Conservation (phyloP, 2,113 vertebrate species). For the Helogale parvula region DNA sequence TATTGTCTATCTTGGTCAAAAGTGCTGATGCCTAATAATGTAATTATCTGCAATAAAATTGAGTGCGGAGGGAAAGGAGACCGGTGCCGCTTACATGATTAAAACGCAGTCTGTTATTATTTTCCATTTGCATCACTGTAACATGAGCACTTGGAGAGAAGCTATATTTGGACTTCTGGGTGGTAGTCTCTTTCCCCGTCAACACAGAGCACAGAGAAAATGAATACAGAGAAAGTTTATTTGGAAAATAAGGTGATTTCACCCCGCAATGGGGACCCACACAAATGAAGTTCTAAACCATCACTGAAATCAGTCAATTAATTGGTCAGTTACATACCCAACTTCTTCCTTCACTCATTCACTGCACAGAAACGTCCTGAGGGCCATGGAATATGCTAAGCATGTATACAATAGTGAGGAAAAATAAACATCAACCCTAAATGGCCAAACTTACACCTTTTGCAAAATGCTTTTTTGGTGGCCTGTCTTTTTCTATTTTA, state of each 20-base stretch:
- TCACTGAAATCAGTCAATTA: background rate
- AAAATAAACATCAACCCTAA: background rate
- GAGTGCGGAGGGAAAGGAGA: background rate
- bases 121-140: conserved; percentile 7
- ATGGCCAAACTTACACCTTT: background rate
- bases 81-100: background rate
- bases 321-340: background rate
- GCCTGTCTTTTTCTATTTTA: background rate
- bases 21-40: background rate
- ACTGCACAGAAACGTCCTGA: background rate
- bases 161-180: background rate
- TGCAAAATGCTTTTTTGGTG: background rate
- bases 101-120: conserved; percentile 29
- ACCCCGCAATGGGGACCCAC: background rate
- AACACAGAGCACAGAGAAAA: background rate
- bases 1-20: conserved; percentile 53
- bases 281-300: background rate
- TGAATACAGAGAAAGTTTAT: background rate
- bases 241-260: conserved; percentile 47
- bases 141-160: background rate
- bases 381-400: background rate
- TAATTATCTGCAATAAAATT: conserved; percentile 40
- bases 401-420: background rate
- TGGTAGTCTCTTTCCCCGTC: background rate
- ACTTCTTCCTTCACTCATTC: background rate